Base-by-base conservation (phyloP, 1,140 invertebrate species). In the Caenorhabditis latens region DNA sequence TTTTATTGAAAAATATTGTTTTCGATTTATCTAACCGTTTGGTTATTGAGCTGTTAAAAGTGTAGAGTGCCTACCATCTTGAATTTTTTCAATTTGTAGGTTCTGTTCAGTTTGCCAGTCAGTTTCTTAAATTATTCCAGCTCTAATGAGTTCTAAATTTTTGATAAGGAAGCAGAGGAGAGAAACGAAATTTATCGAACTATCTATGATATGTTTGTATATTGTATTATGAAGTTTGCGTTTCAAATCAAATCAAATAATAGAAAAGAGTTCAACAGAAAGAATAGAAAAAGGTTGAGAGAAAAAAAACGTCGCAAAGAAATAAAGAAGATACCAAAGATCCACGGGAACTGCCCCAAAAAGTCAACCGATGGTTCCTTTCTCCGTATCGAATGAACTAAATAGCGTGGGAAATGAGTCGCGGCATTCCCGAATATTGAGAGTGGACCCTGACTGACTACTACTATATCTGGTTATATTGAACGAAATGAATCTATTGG, bases 151-250 rank as follows among this genome's bases (percentile, higher is more conserved):
- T 32, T 32, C 32, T 1, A 53, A 53, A 53, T 9, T 5, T 53
- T 53, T 14, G 50, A 53, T 53, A n/a, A 58, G 8, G 8, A 21
- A 58, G 16, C 8, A 21, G 19, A 14, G 2, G n/a, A 24, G 61
- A 40, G 46, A 46, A 75, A 7, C 7, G 5, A 46, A 32, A 46
- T 7, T 24, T 46, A 46, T 75, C 42, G 46, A n/a, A n/a, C 67
- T 75, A 75, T 75, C 57, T n/a, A 8, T 58, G 63, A 40, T 65
- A 40, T 65, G 63, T 65, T 75, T 75, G 67, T 19, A 48, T 13
- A 46, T 75, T 48, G 67, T 75, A 75, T 75, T 75, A 75, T 75
- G 43, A 75, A 75, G 67, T 75, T 75, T 75, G 67, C 43, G 19
- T 75, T 75, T 75, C 42, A 5, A 48, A 48, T 75, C 16, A 21